Evolutionary conservation across 2,888 invertebrate genomes (phyloP), one percentile per base, ranked within the genome.

Genomic region (Metacarcinus magister): DNA sequence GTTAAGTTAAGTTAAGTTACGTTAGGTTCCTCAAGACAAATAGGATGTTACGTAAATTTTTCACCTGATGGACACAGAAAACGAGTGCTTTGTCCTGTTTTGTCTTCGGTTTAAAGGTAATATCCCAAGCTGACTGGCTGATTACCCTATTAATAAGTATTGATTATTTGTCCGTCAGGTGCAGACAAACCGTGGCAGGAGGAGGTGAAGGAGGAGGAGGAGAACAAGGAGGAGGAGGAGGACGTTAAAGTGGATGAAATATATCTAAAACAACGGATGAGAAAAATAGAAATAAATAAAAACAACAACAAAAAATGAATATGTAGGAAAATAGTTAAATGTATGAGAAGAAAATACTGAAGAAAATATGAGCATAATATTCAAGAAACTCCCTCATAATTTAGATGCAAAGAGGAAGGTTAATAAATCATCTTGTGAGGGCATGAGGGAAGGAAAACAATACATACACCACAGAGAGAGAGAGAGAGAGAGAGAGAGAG

Each of bases 101-200:
- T 1, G 5, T 54, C 54, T 54, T 54, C 54, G 16, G 1, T 54
- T 54, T 8, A 8, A 82, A 32, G 82, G 5, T 32, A 32, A 82
- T 8, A 32, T 32, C 82, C 19, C 32, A 82, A 32, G 82, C 32
- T 82, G 82, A 4, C 32, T 82, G 32, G 32, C 82, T 82, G 32
- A 82, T 82, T 82, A 82, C 28, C 82, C 10, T 82, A 82, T 82
- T 82, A 82, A 82, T 28, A 82, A 28, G 32, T 32, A 82, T 82
- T 82, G 82, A 82, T 82, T 82, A 82, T 32, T 32, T 82, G 82
- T 82, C 82, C 82, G 82, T 82, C 82, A 82, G 32, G 82, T 82
- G 67, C 67, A 67, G 67, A 67, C 67, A 67, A 54, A 54, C 54
- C 54, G 54, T 8, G 54, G 13, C 54, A n/a, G n/a, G n/a, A n/a